Conservation (phyloP, 2,888 invertebrate genomes). For the Heliconius ethilla region DNA sequence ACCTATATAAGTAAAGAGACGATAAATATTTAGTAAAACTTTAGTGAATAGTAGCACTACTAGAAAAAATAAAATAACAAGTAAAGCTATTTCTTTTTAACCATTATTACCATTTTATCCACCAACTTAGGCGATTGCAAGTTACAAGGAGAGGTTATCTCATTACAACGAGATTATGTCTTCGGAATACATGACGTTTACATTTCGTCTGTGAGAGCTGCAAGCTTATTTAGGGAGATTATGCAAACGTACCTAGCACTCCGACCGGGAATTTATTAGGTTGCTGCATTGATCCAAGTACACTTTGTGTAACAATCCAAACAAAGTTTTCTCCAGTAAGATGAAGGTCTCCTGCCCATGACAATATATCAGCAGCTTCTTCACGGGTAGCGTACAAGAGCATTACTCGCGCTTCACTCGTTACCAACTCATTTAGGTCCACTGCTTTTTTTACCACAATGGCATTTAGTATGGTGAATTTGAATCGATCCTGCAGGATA, state of each 20-base stretch:
- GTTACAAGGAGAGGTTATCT: background rate
- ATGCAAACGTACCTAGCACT: conserved; percentile 88
- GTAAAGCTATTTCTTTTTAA: background rate
- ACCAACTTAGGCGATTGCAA: background rate
- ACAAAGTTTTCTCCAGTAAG: conserved; percentile 96
- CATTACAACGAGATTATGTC: too few relatives aligned
- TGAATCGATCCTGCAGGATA: conserved; percentile 74
- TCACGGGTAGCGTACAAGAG: conserved; percentile 94
- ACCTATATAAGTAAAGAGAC: conserved; percentile 72
- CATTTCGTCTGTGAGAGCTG: too few relatives aligned
- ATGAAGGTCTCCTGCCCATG: conserved; percentile 87
- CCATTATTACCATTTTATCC: background rate
- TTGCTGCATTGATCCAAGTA: conserved; percentile 89
- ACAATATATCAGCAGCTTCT: conserved; percentile 92
- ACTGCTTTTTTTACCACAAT: conserved; percentile 89
- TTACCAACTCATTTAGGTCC: conserved; percentile 91
- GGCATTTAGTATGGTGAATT: conserved; percentile 92
- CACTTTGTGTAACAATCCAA: conserved; percentile 98
- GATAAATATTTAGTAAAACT: background rate
- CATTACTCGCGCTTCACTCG: conserved; percentile 96
- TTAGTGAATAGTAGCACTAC: too few relatives aligned
- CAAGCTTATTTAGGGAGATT: background rate
- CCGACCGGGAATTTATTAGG: conserved; percentile 91
- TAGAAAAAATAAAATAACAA: too few relatives aligned
- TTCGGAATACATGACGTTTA: too few relatives aligned